Evolutionary conservation across 2,113 vertebrate genomes (phyloP).

Genomic region (Oriolus oriolus): DNA sequence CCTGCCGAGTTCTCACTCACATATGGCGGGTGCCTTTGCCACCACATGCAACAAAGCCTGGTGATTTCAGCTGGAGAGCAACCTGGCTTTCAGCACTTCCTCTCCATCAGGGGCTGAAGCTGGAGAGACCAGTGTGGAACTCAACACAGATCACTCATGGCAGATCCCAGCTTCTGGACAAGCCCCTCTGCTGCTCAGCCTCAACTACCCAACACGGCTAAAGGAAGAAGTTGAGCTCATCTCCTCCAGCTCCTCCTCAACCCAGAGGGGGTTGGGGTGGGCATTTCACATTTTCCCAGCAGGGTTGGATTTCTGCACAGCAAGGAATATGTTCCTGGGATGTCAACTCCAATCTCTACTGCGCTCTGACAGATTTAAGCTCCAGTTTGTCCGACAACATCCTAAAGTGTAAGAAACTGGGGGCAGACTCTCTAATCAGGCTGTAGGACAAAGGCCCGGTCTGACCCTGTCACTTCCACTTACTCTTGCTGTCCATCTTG

Average conservation of each 20-base stretch:
- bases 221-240: constrained; percentile 15
- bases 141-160: background rate
- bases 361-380: constrained; percentile 84
- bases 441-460: constrained; percentile 90
- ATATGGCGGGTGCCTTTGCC: background rate
- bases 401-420: constrained; percentile 93
- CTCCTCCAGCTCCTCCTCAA: constrained; percentile 15
- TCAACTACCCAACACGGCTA: background rate
- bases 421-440: constrained; percentile 92
- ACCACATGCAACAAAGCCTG: background rate
- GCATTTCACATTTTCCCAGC: constrained; percentile 69
- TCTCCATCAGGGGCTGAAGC: background rate
- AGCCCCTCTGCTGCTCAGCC: background rate
- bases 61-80: background rate
- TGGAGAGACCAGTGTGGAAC: background rate
- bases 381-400: constrained; percentile 90
- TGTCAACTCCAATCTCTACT: constrained; percentile 75
- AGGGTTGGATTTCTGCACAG: constrained; percentile 73
- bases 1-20: background rate
- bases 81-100: background rate
- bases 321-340: constrained; percentile 74
- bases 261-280: constrained; percentile 12
- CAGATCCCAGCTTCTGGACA: background rate
- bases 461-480: constrained; percentile 96
- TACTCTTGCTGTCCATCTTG: constrained; percentile 88